phyloP scores from a whole-genome alignment of 2,113 vertebrate species.

The Bujurquina vittata region DNA sequence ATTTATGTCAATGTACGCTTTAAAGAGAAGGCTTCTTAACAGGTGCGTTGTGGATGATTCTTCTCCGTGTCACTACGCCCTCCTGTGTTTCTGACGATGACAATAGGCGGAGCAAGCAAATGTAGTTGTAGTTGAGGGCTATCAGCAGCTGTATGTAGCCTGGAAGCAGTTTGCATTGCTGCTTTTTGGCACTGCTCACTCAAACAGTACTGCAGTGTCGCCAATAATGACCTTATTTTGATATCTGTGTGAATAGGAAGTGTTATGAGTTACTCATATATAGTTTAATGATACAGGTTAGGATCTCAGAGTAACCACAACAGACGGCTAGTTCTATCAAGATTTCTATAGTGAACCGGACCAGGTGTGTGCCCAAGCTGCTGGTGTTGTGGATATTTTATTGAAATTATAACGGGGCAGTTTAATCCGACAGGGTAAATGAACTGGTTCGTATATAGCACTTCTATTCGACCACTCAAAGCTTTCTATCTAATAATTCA shows the following conservation, averaged over 20 bases:
- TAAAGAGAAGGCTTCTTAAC: not conserved
- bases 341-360: not conserved
- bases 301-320: not conserved
- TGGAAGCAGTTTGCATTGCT: not conserved
- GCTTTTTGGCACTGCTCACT: not conserved
- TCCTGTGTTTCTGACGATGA: not conserved
- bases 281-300: not conserved
- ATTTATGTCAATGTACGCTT: not conserved
- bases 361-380: too few relatives aligned
- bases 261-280: not conserved
- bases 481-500: too few relatives aligned
- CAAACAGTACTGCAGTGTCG: not conserved
- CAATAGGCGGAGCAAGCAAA: not conserved
- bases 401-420: not conserved
- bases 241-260: conserved; percentile 1
- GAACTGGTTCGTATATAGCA: too few relatives aligned
- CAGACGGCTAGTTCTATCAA: not conserved
- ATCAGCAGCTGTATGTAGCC: too few relatives aligned
- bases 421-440: not conserved
- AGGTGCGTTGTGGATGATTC: fast-evolving
- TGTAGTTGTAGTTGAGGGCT: not conserved
- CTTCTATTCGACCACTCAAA: too few relatives aligned
- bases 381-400: not conserved
- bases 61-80: not conserved
- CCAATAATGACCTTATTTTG: not conserved